Percentiles rank a stretch among this genome's conserved stretches.
Conservation (phyloP, 2,888 invertebrate species). For the Microctonus hyperodae region DNA sequence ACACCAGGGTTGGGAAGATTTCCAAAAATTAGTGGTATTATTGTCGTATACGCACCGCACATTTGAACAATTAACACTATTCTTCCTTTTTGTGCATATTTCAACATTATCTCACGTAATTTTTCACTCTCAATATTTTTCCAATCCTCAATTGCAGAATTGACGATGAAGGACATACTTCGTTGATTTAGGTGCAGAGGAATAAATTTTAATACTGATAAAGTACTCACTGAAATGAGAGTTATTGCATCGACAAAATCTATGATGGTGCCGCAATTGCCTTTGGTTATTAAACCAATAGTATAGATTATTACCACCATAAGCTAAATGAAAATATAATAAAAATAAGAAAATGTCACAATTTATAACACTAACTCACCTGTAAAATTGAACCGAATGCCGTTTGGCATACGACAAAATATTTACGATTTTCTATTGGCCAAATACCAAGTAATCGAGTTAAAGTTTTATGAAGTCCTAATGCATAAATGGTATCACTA, state of each 20-base stretch:
- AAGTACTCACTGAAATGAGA: slow-evolving; percentile 7
- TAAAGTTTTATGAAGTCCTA: slow-evolving; percentile 29
- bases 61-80: slow-evolving; percentile 33
- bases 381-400: neutral
- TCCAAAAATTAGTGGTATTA: slow-evolving; percentile 24
- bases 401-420: neutral
- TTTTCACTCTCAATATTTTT: neutral
- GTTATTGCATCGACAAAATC: slow-evolving; percentile 25
- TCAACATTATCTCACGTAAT: slow-evolving; percentile 25
- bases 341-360: neutral
- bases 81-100: slow-evolving; percentile 31
- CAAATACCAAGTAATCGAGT: slow-evolving; percentile 28
- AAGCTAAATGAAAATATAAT: slow-evolving; percentile 3
- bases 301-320: slow-evolving; percentile 12
- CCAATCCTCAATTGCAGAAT: slow-evolving; percentile 34
- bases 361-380: neutral
- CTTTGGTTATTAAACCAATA: slow-evolving; percentile 5
- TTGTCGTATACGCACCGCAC: slow-evolving; percentile 24
- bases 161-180: slow-evolving; percentile 24
- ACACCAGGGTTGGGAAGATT: slow-evolving; percentile 5
- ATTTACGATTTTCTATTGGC: slow-evolving; percentile 3
- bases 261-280: slow-evolving; percentile 18
- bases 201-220: slow-evolving; percentile 5
- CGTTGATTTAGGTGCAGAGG: slow-evolving; percentile 4
- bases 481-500: slow-evolving; percentile 30